Evolutionary conservation across 2,113 vertebrate genomes (phyloP), one percentile per base, ranked within the genome.

Genomic region (Indri indri): DNA sequence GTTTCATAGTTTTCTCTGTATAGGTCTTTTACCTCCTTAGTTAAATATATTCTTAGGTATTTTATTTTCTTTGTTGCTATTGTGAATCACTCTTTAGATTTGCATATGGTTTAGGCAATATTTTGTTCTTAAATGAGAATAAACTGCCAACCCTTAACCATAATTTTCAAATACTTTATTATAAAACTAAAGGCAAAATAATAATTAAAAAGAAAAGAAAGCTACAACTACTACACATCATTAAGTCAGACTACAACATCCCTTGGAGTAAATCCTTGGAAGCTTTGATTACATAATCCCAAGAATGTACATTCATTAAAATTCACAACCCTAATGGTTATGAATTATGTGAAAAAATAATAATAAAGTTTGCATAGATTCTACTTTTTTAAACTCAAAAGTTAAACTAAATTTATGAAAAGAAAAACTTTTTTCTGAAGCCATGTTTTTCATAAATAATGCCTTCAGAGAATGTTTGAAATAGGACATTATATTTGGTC

Each of bases 381-480:
- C 83, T 74, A 3, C 4, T 40, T 96, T 79, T 97, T 80, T 71
- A n/a, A 50, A 4, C 23, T 91, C 5, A 87, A 90, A 96, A 90
- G 9, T 12, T 61, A n/a, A 81, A 1, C 0, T 83, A 68, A 59
- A 83, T 86, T 92, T 63, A 94, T 47, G 5, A 74, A 4, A 66
- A 13, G 30, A 40, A 0, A 96, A 77, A 54, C 52, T 0, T 52
- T 82, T 79, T 90, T 97, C 12, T 47, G 0, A 95, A 91, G 14
- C 6, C 9, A 54, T 16, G 7, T 66, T 16, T 18, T 77, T 47
- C 34, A 71, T 88, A 77, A 88, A 34, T 40, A 94, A 92, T 81
- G 1, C 0, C 5, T 66, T 22, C 23, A 85, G 20, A 32, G 50
- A 86, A 90, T 54, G 2, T 81, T 94, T 95, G 6, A n/a, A 61